Evolutionary conservation across 2,888 invertebrate species (phyloP), one percentile per base, ranked within the genome.

Genomic region (Antitype chi): DNA sequence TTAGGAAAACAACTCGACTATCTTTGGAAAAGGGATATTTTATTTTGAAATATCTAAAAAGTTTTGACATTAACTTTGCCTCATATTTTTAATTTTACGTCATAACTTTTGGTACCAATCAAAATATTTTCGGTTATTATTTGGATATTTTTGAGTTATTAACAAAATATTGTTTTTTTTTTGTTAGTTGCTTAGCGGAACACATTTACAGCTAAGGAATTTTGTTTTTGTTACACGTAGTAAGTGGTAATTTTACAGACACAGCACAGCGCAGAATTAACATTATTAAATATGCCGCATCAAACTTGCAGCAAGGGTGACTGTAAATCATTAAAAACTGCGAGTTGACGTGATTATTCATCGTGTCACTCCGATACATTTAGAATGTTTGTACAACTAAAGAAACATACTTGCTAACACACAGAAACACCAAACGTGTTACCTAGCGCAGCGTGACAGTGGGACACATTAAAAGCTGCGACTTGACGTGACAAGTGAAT

Each of bases 1-100:
- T 93, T 92, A 91, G 79, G 76, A 88, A 89, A 92, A 87, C 90
- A 87, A 88, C 88, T 87, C 85, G 74, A 80, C 76, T 82, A 82
- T 74, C 60, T 81, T 67, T 66, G 25, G 52, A 52, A 64, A 74
- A 72, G 70, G 57, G 76, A 76, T 72, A 74, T 80, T 77, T 73
- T 84, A 81, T 84, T 67, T 78, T 62, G 73, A 82, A 78, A 70
- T 73, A 77, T 85, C 67, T 67, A 38, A 78, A 79, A 76, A 74
- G 53, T 76, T 84, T 74, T 73, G 84, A 82, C 76, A 55, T 79
- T 76, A 85, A 87, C 73, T 80, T 86, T 72, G 53, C 17, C n/a
- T 60, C 71, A 74, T 85, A 85, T 85, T 84, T 84, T 82, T 63
- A 81, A 81, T 83, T 81, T 68, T 15, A 28, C 28, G 49, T 81